Percentiles rank a stretch among this genome's conserved stretches.
Conservation (phyloP, 2,113 vertebrate genomes). For the Seriola quinqueradiata region DNA sequence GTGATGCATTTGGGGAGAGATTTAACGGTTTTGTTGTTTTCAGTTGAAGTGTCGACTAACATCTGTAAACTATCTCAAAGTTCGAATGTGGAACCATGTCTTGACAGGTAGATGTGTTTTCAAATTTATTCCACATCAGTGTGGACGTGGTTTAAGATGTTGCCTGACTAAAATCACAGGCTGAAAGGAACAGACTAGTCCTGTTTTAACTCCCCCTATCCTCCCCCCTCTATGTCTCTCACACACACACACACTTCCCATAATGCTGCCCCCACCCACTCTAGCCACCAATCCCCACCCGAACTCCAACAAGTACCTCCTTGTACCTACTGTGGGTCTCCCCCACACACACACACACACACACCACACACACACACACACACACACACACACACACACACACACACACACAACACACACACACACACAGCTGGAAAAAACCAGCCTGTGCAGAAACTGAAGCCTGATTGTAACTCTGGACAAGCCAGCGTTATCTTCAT, state of each 20-base stretch:
- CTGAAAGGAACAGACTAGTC: conserved; percentile 44
- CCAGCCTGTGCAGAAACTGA: conserved; percentile 62
- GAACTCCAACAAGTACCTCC: conserved; percentile 65
- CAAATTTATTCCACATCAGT: background rate
- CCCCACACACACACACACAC: conserved; percentile 45
- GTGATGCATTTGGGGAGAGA: background rate
- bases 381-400: conserved; percentile 34
- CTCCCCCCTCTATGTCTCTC: background rate
- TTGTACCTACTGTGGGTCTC: conserved; percentile 68
- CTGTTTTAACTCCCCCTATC: conserved; percentile 38
- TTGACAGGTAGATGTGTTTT: background rate
- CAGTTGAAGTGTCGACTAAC: background rate
- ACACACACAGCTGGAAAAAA: conserved; percentile 62
- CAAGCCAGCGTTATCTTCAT: conserved; percentile 68
- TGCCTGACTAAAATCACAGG: conserved; percentile 37
- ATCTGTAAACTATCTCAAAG: background rate
- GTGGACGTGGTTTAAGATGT: background rate
- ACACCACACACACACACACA: conserved; percentile 28
- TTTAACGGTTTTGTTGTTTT: background rate
- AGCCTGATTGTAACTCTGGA: conserved; percentile 59
- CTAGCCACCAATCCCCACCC: conserved; percentile 52
- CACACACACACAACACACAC: conserved; percentile 36
- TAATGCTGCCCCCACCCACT: conserved; percentile 49
- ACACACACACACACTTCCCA: conserved; percentile 37
- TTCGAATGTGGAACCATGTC: background rate